Evolutionary conservation across 1,140 invertebrate genomes (phyloP).

Genomic region (Formica exsecta): DNA sequence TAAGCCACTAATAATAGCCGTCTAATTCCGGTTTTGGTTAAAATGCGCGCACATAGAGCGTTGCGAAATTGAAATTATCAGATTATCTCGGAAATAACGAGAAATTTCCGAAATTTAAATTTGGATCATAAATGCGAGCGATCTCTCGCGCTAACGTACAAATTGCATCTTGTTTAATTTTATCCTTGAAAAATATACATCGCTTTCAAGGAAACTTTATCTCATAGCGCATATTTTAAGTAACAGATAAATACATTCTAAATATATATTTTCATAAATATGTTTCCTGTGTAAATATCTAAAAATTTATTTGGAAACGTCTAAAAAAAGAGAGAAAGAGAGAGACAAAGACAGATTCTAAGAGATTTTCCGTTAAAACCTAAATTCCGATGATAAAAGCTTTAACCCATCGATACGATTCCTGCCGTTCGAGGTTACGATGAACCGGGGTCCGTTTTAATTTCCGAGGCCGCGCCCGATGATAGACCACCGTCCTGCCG

Average conservation of each 20-base stretch:
- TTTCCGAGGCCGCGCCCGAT: slow-evolving; percentile 62
- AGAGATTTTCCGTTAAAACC: slow-evolving; percentile 4
- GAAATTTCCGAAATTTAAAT: slow-evolving; percentile 25
- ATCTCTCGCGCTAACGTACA: too few species aligned
- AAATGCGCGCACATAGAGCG: not conserved
- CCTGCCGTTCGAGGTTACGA: slow-evolving; percentile 3
- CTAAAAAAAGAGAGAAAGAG: too few species aligned
- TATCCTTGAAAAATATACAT: not conserved
- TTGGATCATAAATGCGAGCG: not conserved
- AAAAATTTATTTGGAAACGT: not conserved
- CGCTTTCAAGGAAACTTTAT: not conserved
- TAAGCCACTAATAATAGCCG: slow-evolving; percentile 44
- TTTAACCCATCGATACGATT: not conserved
- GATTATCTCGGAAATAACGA: not conserved
- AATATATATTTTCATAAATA: not conserved
- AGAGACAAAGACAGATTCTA: not conserved
- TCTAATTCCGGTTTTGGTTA: slow-evolving; percentile 33
- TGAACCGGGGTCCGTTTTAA: slow-evolving; percentile 29
- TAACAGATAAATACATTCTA: slow-evolving; percentile 1
- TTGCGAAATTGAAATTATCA: slow-evolving; percentile 35
- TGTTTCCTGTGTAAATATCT: not conserved
- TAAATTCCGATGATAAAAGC: slow-evolving; percentile 3
- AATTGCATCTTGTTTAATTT: not conserved
- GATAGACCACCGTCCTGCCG: slow-evolving; percentile 36
- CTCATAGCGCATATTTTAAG: too few species aligned